Percentiles rank a stretch among this genome's conserved stretches.
Evolutionary conservation across 2,113 vertebrate genomes (phyloP).

Genomic region (Uria lomvia): DNA sequence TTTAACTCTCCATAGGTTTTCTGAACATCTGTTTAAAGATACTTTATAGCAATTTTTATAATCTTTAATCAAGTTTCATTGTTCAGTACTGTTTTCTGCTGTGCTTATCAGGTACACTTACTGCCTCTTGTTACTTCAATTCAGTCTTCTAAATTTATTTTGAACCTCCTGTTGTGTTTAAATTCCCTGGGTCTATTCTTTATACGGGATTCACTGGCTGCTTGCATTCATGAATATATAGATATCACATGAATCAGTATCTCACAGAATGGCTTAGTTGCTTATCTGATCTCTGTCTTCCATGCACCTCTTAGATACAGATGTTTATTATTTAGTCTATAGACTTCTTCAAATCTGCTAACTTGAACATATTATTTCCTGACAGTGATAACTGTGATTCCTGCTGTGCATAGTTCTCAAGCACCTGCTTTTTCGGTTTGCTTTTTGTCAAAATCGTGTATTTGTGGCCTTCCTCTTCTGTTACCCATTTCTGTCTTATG

Average conservation of each 20-base stretch:
- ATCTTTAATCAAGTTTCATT: background rate
- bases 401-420: background rate
- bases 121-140: background rate
- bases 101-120: background rate
- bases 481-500: background rate
- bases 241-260: background rate
- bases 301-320: background rate
- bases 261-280: background rate
- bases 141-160: background rate
- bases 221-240: background rate
- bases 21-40: background rate
- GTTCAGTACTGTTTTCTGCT: background rate
- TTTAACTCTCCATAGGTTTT: background rate
- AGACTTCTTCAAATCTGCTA: background rate
- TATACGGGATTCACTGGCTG: background rate
- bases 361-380: background rate
- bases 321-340: background rate
- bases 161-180: background rate
- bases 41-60: background rate
- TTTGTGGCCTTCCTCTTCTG: background rate
- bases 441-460: background rate
- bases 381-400: background rate
- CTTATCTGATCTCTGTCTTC: background rate
- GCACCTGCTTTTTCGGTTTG: background rate
- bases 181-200: background rate